Base-by-base conservation (phyloP, 2,113 vertebrate species). In the Takifugu bimaculatus region DNA sequence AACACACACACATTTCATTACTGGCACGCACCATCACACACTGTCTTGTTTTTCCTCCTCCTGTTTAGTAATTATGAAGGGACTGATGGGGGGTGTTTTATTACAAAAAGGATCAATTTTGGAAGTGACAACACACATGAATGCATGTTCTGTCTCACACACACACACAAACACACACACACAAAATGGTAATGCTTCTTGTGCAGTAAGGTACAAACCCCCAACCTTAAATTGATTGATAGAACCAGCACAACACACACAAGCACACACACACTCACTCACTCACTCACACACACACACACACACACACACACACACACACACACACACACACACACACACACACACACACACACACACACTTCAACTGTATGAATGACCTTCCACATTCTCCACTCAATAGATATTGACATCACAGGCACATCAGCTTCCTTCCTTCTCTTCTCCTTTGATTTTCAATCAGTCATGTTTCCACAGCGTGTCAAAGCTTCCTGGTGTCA, bases 31-130 rank as follows among this genome's bases (percentile, higher is more conserved):
- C 42, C 15, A 20, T 20, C 48, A 45, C 43, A 28, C 11, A 20
- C 20, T 20, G 20, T 64, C 65, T 4, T 5, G 28, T 3, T 32
- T 32, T 49, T 64, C 52, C 32, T 54, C 32, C 54, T 55, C 42
- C 61, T 57, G 56, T 65, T 70, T 75, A 79, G 65, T 32, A 75
- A 83, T 81, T 65, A 81, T 77, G 78, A 79, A 75, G 64, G 63
- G 63, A 56, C 39, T 73, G 74, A 85, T 66, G 51, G 68, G 63
- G 75, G 75, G 75, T 75, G 78, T 81, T 85, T 81, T 78, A 83
- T 81, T 75, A 79, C 73, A 77, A 65, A 77, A 20, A 26, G 42
- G 64, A 85, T 85, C 83, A 63, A 83, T 85, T 69, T 58, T 77
- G 35, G 26, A 74, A 70, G 71, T 69, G 75, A 83, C 73, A 81